These are phyloP conservation scores for Pelosia muscerda DNA, from an alignment of 2,888 invertebrate species.

Conservation along the genomic window DNA sequence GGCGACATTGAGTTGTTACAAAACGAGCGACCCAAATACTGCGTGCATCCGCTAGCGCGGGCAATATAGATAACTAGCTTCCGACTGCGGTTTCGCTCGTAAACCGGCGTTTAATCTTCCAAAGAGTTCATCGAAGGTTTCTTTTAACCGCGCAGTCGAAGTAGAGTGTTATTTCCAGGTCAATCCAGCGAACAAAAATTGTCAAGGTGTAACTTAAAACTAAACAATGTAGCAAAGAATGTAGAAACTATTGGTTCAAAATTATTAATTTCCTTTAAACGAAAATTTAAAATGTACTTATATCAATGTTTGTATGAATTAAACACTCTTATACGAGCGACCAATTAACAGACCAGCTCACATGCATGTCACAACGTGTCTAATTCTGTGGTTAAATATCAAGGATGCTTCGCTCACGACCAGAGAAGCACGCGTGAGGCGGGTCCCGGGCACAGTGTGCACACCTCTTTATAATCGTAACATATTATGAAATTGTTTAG, in stretches of 20 bases:
- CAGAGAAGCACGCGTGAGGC: slow-evolving; percentile 2
- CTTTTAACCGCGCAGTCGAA: not conserved
- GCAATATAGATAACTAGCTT: slow-evolving; percentile 40
- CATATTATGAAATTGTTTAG: slow-evolving; percentile 24
- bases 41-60: slow-evolving; percentile 62
- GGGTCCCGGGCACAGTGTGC: slow-evolving; percentile 1
- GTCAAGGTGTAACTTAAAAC: not conserved
- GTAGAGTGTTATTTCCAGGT: not conserved
- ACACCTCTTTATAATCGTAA: slow-evolving; percentile 17
- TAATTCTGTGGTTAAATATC: slow-evolving; percentile 43
- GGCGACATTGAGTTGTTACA: slow-evolving; percentile 72
- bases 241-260: not conserved
- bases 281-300: not conserved
- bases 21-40: slow-evolving; percentile 72
- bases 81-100: not conserved
- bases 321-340: not conserved
- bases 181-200: not conserved
- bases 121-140: not conserved
- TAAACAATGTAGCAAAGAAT: not conserved
- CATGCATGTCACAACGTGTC: not conserved
- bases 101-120: not conserved
- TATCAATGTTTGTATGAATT: not conserved
- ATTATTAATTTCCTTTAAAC: not conserved
- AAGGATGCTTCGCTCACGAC: slow-evolving; percentile 47
- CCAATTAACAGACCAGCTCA: not conserved